Percentiles rank a stretch among this genome's conserved stretches.
Conservation (phyloP, 1,140 invertebrate species). For the Cyclargus thomasi region DNA sequence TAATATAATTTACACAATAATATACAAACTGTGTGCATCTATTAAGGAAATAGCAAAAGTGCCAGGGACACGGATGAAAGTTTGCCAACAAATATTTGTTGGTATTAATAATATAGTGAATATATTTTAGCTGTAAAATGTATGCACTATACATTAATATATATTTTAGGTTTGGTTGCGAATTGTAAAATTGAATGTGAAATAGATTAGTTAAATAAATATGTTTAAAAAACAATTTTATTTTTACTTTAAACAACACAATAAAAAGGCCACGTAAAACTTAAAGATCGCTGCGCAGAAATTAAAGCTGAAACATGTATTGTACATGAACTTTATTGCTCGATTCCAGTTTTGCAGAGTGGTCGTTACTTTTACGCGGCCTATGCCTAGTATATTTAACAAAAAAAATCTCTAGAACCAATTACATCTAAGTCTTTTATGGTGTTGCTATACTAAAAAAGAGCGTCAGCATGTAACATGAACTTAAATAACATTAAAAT, state of each 20-base stretch:
- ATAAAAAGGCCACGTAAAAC: neutral
- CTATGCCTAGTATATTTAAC: no score
- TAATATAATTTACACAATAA: neutral
- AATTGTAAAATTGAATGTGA: conserved; percentile 35
- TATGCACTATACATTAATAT: conserved; percentile 11
- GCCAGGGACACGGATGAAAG: neutral
- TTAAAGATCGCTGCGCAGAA: neutral
- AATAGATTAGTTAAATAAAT: conserved; percentile 48
- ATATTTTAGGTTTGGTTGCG: conserved; percentile 21
- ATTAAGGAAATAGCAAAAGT: neutral
- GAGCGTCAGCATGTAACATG: neutral
- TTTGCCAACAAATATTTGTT: neutral
- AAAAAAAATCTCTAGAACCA: no score
- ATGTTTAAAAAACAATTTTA: conserved; percentile 33
- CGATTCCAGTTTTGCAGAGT: no score
- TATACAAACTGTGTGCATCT: neutral
- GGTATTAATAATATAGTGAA: neutral
- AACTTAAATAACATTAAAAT: neutral
- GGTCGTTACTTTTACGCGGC: no score
- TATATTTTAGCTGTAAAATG: conserved; percentile 16
- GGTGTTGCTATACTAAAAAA: neutral
- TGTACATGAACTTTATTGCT: no score
- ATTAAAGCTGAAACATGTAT: no score
- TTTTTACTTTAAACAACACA: neutral
- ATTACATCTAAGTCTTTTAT: neutral